phyloP scores from a whole-genome alignment of 1,140 invertebrate species.

The Papilio dardanus region DNA sequence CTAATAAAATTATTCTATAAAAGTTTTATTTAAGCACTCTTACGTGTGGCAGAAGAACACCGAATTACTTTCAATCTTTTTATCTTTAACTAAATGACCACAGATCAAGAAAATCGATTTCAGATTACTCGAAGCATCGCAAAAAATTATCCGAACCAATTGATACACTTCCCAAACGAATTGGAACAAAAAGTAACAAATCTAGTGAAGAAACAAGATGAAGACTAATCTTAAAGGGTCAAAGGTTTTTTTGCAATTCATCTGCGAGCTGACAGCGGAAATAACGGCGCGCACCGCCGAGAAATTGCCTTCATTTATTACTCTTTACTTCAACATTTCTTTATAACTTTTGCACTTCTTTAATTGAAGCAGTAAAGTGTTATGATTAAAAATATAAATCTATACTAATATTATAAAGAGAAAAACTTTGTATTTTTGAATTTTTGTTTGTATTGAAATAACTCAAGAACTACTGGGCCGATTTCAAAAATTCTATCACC shows the following conservation, averaged over 20 bases:
- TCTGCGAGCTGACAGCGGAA: constrained; percentile 1
- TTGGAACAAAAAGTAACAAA: constrained; percentile 12
- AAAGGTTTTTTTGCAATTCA: constrained; percentile 31
- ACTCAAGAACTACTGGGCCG: too few species aligned
- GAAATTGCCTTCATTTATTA: constrained; percentile 33
- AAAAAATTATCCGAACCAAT: not conserved
- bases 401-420: too few species aligned
- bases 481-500: too few species aligned
- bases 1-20: too few species aligned
- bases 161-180: not conserved
- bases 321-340: constrained; percentile 17
- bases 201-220: constrained; percentile 13
- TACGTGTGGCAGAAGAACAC: not conserved
- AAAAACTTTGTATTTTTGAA: too few species aligned
- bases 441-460: too few species aligned
- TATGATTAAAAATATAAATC: not conserved
- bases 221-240: constrained; percentile 22
- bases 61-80: not conserved
- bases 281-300: not conserved
- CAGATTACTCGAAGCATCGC: not conserved
- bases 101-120: not conserved
- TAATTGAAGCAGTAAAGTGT: not conserved
- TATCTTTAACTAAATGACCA: not conserved
- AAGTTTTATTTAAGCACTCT: too few species aligned
- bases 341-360: not conserved